Percentiles rank a stretch among this genome's conserved stretches.
Conservation (phyloP, 2,888 invertebrate genomes). For the Syrista parreyssii region DNA sequence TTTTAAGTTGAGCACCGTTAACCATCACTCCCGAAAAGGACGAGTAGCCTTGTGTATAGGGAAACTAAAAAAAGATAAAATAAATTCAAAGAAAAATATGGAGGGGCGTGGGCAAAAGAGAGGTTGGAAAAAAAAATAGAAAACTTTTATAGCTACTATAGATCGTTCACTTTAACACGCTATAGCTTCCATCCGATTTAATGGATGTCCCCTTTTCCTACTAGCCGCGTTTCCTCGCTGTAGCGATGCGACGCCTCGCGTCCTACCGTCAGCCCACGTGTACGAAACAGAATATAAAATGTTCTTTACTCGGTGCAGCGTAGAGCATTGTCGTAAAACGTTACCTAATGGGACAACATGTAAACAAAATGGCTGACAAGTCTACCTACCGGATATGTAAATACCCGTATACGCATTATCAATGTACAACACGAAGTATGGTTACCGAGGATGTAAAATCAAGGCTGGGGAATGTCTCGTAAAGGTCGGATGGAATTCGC, state of each 20-base stretch:
- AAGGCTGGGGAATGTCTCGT: background rate
- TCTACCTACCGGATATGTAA: background rate
- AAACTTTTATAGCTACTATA: conserved; percentile 5
- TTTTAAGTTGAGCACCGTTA: background rate
- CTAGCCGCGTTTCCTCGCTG: background rate
- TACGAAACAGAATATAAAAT: conserved; percentile 11
- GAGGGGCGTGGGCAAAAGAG: background rate
- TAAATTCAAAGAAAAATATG: background rate
- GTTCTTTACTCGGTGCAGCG: background rate
- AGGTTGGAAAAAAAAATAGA: background rate
- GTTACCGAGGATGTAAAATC: background rate
- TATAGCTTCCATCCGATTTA: conserved; percentile 7
- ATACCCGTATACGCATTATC: background rate
- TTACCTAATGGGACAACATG: background rate
- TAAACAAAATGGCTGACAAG: background rate
- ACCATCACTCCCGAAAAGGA: background rate
- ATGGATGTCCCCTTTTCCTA: conserved; percentile 7
- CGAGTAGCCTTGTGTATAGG: background rate
- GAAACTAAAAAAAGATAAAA: background rate
- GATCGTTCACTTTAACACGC: conserved; percentile 9
- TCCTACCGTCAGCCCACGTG: background rate
- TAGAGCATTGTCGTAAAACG: background rate
- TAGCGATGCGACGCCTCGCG: background rate
- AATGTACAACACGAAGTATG: background rate
- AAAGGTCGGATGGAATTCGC: background rate